Conservation (phyloP, 2,888 invertebrate genomes). For the Graphium colonna region DNA sequence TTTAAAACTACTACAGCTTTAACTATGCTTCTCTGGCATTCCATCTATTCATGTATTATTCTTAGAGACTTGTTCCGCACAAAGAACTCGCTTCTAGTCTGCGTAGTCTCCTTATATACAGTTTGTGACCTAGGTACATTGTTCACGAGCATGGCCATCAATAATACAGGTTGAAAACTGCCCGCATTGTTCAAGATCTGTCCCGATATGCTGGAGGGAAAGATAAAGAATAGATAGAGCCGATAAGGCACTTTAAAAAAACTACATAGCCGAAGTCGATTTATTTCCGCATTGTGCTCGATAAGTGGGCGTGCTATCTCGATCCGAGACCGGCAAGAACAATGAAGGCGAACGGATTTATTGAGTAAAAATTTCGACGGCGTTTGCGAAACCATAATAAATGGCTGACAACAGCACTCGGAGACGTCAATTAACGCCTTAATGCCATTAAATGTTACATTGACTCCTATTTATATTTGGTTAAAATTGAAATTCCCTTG, state of each 20-base stretch:
- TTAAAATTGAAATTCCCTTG: not conserved
- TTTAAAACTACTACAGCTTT: too few relatives aligned
- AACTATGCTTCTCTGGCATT: too few relatives aligned
- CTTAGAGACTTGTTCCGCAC: too few relatives aligned
- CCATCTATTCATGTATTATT: too few relatives aligned
- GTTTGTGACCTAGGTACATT: too few relatives aligned
- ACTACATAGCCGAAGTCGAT: slow-evolving; percentile 52
- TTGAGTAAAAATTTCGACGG: not conserved
- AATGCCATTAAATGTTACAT: not conserved
- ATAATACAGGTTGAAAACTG: too few relatives aligned
- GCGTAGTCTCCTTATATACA: too few relatives aligned
- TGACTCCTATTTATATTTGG: not conserved
- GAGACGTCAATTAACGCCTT: not conserved
- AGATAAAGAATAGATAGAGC: not conserved
- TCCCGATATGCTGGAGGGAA: not conserved
- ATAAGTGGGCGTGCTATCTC: slow-evolving; percentile 53
- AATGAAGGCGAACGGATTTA: slow-evolving; percentile 4
- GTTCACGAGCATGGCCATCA: too few relatives aligned
- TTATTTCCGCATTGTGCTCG: slow-evolving; percentile 49
- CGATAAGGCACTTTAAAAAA: slow-evolving; percentile 23
- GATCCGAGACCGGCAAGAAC: slow-evolving; percentile 33
- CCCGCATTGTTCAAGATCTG: not conserved
- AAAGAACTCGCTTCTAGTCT: too few relatives aligned
- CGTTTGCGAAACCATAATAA: not conserved
- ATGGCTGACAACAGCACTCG: not conserved